These are phyloP conservation scores for Dendrocopos noguchii DNA, from an alignment of 2,113 vertebrate genomes.

Conservation along the genomic window DNA sequence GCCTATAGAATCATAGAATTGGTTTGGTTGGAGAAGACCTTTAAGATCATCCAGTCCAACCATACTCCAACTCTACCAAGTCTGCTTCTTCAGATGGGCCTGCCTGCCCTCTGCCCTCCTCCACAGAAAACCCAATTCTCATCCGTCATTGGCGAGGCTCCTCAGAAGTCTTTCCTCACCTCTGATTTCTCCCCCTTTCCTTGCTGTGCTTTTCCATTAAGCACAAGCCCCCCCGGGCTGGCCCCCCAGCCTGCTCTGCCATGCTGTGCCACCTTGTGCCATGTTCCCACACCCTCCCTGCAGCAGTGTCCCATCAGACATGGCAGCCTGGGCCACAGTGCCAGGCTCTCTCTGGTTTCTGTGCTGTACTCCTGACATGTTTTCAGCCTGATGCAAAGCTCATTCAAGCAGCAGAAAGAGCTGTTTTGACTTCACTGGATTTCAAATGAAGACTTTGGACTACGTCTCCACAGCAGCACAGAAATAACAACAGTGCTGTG, in stretches of 20 bases:
- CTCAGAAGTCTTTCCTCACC: not conserved
- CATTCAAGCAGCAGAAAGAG: conserved; percentile 22
- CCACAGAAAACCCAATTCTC: not conserved
- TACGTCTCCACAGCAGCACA: conserved; percentile 4
- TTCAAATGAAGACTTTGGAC: conserved; percentile 44
- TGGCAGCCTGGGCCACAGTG: not conserved
- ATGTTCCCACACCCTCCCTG: not conserved
- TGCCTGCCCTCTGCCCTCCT: not conserved
- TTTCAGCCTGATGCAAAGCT: conserved; percentile 46
- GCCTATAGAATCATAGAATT: not conserved
- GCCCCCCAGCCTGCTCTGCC: not conserved
- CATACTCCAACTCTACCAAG: no score
- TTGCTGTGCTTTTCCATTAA: not conserved
- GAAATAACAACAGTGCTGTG: not conserved
- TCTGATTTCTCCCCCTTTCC: not conserved
- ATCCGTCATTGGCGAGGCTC: not conserved
- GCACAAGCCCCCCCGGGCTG: not conserved
- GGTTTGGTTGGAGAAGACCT: no score
- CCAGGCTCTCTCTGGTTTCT: not conserved
- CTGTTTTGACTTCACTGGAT: conserved; percentile 26
- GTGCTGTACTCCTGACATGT: not conserved
- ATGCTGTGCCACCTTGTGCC: rapidly evolving
- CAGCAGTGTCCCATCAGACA: not conserved
- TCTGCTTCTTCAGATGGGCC: not conserved
- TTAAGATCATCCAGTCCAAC: no score